Evolutionary conservation across 2,888 invertebrate species (phyloP).

Genomic region (Eristalis tenax): DNA sequence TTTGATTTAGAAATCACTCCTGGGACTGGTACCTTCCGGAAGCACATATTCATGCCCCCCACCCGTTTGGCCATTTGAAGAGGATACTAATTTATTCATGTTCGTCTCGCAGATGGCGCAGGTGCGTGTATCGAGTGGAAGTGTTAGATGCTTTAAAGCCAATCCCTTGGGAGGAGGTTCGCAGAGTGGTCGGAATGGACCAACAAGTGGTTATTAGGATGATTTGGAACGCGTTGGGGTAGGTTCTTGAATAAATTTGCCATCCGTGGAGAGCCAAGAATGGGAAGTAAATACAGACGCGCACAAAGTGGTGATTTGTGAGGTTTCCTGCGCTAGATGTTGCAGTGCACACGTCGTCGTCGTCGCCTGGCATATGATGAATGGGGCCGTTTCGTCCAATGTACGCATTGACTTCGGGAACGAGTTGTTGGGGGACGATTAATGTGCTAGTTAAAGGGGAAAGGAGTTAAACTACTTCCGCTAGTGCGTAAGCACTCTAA

Average conservation of each 20-base stretch:
- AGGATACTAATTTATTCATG: slow-evolving; percentile 41
- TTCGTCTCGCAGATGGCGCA: slow-evolving; percentile 1
- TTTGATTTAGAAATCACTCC: slow-evolving; percentile 11
- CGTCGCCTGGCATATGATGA: not conserved
- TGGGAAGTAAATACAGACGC: not conserved
- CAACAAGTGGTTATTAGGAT: slow-evolving; percentile 32
- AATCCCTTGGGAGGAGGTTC: not conserved
- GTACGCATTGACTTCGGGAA: not conserved
- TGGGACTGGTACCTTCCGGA: not conserved
- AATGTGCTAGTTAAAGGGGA: not conserved
- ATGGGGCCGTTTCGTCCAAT: not conserved
- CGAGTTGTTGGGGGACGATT: not conserved
- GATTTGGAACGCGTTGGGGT: slow-evolving; percentile 29
- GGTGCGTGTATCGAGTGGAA: slow-evolving; percentile 23
- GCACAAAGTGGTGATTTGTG: not conserved
- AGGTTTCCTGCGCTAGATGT: not conserved
- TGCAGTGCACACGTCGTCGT: not conserved
- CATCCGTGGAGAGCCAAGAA: not conserved
- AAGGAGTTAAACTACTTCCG: not conserved
- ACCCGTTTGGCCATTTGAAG: too few species aligned
- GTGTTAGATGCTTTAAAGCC: not conserved
- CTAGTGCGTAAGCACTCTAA: not conserved
- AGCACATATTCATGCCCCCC: slow-evolving; percentile 19
- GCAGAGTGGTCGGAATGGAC: not conserved
- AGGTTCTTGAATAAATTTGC: slow-evolving; percentile 29